Conservation (phyloP, 1,140 invertebrate species). For the Arctopsyche grandis region DNA sequence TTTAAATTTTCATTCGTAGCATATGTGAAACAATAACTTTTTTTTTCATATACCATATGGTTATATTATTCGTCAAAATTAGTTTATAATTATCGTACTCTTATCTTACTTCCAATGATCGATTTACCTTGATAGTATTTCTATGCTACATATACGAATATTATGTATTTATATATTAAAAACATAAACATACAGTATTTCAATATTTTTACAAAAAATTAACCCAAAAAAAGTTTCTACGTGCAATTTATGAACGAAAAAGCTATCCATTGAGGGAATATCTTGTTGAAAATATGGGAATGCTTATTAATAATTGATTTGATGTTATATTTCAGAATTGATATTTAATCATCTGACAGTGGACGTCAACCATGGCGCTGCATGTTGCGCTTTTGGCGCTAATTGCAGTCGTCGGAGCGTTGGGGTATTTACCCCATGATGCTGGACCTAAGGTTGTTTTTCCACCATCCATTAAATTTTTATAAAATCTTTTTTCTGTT, state of each 20-base stretch:
- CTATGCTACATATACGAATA: neutral
- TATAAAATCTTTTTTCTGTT: no score
- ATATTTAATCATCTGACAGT: constrained; percentile 22
- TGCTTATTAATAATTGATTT: no score
- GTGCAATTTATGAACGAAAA: no score
- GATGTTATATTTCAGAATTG: neutral
- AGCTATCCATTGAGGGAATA: no score
- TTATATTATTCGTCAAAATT: constrained; percentile 12
- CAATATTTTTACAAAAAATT: no score
- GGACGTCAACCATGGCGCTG: constrained; percentile 45
- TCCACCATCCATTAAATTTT: no score
- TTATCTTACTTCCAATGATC: neutral
- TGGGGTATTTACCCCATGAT: constrained; percentile 51
- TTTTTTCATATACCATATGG: neutral
- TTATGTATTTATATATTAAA: no score
- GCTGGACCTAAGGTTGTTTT: constrained; percentile 52
- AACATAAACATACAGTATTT: no score
- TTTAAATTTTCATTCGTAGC: neutral
- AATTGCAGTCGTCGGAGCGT: constrained; percentile 41
- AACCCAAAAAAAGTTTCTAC: no score
- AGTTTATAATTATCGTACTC: neutral
- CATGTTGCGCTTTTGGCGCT: constrained; percentile 49
- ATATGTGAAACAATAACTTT: no score
- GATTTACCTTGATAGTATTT: neutral
- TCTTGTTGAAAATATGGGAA: no score